Conservation (phyloP, 2,888 invertebrate genomes). For the Stegana nigrithorax region DNA sequence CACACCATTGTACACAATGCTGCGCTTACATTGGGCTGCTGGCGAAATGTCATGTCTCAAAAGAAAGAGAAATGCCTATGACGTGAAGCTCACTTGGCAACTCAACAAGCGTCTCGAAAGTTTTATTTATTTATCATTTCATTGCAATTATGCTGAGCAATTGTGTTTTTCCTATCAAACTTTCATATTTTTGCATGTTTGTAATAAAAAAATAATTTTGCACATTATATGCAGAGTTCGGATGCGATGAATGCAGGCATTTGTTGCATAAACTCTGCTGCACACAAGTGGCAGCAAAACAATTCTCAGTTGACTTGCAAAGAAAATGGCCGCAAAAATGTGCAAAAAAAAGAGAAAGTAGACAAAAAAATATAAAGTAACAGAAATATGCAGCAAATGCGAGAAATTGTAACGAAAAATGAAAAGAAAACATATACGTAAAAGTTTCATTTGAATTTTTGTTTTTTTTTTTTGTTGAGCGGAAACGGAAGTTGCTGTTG, state of each 20-base stretch:
- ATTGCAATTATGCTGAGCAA: neutral
- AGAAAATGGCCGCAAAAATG: conserved; percentile 36
- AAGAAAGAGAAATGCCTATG: too few species aligned
- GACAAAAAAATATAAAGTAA: neutral
- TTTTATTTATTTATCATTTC: neutral
- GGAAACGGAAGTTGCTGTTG: conserved; percentile 56
- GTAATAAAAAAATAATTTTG: neutral
- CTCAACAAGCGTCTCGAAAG: too few species aligned
- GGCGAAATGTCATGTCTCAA: too few species aligned
- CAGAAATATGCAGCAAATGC: neutral
- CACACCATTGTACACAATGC: conserved; percentile 23
- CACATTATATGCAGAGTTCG: neutral
- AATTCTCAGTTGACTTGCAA: conserved; percentile 31
- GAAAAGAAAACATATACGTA: conserved; percentile 31
- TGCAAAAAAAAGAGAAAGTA: conserved; percentile 34
- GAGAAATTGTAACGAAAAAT: neutral
- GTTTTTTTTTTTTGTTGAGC: conserved; percentile 30
- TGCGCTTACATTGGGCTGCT: too few species aligned
- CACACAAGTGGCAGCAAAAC: conserved; percentile 34
- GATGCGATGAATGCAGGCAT: neutral
- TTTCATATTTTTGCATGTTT: too few species aligned
- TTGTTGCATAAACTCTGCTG: neutral
- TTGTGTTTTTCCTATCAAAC: too few species aligned
- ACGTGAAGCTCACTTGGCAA: too few species aligned
- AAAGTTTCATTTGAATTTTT: too few species aligned